Evolutionary conservation across 2,797 vertebrate species (phyloP).

Genomic region (Psittacula echo): DNA sequence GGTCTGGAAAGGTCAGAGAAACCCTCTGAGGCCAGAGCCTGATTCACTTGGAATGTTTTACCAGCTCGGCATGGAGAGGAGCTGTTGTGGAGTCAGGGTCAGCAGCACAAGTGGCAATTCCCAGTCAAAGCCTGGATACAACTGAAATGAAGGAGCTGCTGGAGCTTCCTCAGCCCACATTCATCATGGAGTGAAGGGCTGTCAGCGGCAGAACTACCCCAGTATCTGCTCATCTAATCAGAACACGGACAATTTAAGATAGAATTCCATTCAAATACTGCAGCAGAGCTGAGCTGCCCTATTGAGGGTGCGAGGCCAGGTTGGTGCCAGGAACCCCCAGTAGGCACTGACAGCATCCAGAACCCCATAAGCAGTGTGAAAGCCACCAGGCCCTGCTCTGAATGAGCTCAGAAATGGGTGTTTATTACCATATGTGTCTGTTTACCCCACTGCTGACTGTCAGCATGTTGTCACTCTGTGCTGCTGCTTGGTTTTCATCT

Average conservation of each 20-base stretch:
- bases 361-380: neutral
- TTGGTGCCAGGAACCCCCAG: neutral
- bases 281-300: neutral
- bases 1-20: neutral
- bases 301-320: neutral
- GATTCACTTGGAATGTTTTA: neutral
- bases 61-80: neutral
- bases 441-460: neutral
- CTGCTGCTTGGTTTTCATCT: neutral
- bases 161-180: neutral
- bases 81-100: neutral
- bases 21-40: neutral
- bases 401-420: fast-evolving
- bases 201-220: neutral
- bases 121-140: neutral
- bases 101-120: neutral
- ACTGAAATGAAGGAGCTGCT: neutral
- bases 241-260: neutral
- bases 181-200: fast-evolving
- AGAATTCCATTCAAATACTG: neutral
- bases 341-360: neutral
- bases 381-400: neutral
- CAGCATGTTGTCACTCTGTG: neutral
- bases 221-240: neutral
- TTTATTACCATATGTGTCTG: neutral